Evolutionary conservation across 2,888 invertebrate species (phyloP), one percentile per base, ranked within the genome.

Genomic region (Leuctra nigra): DNA sequence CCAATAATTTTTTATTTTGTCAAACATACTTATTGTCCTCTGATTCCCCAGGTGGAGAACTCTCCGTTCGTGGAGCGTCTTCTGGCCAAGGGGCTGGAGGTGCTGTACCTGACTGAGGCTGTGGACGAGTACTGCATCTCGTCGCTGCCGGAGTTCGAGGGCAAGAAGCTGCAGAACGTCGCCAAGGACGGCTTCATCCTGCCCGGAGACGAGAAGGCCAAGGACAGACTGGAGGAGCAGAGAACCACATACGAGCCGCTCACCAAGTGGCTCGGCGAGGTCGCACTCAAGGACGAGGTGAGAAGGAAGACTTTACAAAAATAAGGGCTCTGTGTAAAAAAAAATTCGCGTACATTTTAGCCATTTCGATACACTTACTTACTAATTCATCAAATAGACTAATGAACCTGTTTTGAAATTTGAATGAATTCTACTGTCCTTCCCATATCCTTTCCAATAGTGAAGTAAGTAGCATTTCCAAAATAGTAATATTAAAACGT

Each of bases 141-240:
- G 53, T 87, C 95, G 46, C 77, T 99, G 72, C 96, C 98, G 1
- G 98, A 99, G 75, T 99, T 91, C 74, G 98, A 99, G 68, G 94
- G 95, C 55, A 94, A 96, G 77, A 98, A 96, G 75, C 98, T 99
- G 89, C 95, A 95, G 75, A 99, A 99, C 72, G 93, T 97, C 54
- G 99, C 99, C 64, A 99, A 99, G 76, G 99, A 99, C 77, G 96
- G 96, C 29, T 86, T 98, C 70, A 83, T 86, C 63, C 74, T 98
- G 7, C 91, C 93, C 67, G 77, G 69, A n/a, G 59, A 56, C 7
- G 41, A 75, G 73, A 60, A 73, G 73, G 57, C 58, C 61, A 88
- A 91, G 73, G 87, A 88, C 70, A 81, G 82, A 63, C 74, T 85
- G 67, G 92, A 94, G 69, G 81, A 82, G 56, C 70, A 89, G 59